Percentiles rank a stretch among this genome's conserved stretches.
These are phyloP conservation scores for Cinclus cinclus DNA, from an alignment of 2,113 vertebrate genomes.

Conservation along the genomic window DNA sequence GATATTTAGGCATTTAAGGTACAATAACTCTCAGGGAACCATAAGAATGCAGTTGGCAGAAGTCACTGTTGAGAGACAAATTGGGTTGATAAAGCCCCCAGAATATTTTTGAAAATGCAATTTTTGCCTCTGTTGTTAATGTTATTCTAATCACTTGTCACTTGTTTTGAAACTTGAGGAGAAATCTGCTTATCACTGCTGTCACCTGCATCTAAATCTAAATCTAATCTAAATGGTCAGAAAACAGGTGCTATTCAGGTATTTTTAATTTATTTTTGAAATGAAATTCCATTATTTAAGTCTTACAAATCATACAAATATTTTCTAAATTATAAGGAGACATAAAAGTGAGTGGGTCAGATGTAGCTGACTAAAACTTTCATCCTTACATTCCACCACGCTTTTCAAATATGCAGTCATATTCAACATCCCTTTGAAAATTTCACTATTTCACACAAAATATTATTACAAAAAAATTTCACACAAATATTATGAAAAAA, in stretches of 20 bases:
- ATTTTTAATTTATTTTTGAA: background rate
- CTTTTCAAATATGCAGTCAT: background rate
- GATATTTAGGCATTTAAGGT: background rate
- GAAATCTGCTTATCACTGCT: background rate
- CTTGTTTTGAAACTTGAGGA: background rate
- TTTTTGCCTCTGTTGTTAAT: background rate
- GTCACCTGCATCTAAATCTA: background rate
- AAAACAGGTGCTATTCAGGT: background rate
- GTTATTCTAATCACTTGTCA: background rate
- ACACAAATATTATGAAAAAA: background rate
- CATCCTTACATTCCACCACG: background rate
- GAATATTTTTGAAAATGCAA: background rate
- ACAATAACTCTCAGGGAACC: background rate
- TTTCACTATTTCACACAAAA: background rate
- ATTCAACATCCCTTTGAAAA: background rate
- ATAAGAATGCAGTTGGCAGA: background rate
- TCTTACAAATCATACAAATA: background rate
- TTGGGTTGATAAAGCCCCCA: background rate
- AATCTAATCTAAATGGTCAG: background rate
- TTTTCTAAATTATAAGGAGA: background rate
- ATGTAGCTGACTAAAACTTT: background rate
- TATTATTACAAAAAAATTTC: background rate
- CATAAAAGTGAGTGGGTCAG: background rate
- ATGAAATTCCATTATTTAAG: background rate
- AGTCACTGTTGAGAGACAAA: background rate